These are phyloP conservation scores for Dendropsophus ebraccatus DNA, from an alignment of 2,113 vertebrate genomes.

Conservation along the genomic window DNA sequence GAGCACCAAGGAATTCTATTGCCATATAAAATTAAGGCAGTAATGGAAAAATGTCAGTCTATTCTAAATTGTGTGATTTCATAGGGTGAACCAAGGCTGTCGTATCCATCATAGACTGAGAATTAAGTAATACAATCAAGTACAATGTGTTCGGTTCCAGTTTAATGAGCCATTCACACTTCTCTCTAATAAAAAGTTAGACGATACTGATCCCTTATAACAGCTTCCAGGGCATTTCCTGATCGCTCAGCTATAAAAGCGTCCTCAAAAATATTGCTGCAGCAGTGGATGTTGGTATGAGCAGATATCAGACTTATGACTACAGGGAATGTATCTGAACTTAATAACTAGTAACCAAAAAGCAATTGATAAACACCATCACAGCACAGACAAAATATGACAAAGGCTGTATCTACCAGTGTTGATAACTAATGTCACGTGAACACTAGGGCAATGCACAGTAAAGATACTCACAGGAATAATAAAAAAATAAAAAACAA, in stretches of 20 bases:
- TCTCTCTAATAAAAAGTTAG: neutral
- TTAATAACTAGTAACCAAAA: neutral
- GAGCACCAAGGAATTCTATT: neutral
- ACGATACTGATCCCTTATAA: neutral
- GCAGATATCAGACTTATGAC: neutral
- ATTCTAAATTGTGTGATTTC: neutral
- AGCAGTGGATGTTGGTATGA: neutral
- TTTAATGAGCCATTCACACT: constrained; percentile 13
- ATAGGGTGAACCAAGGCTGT: neutral
- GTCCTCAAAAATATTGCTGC: neutral
- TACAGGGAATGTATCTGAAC: neutral
- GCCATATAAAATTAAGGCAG: neutral
- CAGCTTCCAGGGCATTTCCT: neutral
- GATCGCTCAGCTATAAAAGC: neutral
- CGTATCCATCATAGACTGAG: neutral
- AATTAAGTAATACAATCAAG: constrained; percentile 5
- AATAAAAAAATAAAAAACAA: neutral
- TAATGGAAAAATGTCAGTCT: constrained; percentile 18
- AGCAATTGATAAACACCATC: neutral
- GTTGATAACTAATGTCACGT: too few species aligned
- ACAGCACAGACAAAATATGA: neutral
- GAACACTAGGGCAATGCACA: too few species aligned
- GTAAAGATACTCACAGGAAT: too few species aligned
- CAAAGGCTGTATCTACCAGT: neutral
- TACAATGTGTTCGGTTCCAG: constrained; percentile 15